Base-by-base conservation (phyloP, 2,113 vertebrate genomes). In the Cavia aperea region DNA sequence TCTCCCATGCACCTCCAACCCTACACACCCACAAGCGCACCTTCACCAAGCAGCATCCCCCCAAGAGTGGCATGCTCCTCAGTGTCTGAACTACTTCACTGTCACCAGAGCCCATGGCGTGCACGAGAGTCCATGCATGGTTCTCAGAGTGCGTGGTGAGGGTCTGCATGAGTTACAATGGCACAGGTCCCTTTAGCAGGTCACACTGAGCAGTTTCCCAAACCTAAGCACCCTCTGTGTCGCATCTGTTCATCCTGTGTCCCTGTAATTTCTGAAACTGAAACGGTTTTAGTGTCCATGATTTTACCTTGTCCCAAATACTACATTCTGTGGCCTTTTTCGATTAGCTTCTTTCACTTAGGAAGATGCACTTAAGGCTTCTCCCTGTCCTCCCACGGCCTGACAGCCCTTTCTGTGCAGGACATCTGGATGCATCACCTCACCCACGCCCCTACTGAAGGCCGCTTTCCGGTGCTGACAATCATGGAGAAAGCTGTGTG, bases 81-180 rank as follows among this genome's bases (percentile, higher is more conserved):
- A 11, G 11, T 6, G 15, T 66, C 24, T 39, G 49, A 56, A 14
- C 36, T 1, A 0, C 4, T 2, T 19, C 66, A 29, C 7, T 18
- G 23, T 43, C 33, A 29, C 33, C 33, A 29, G 6, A 29, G 33
- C 19, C 46, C 21, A n/a, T 5, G 11, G 60, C 15, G 19, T 9
- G 39, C 36, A 1, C 19, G 24, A 31, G 66, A 46, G 36, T 3
- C 2, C 24, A 13, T 51, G 2, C 8, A 1, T 21, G 51, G 78
- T 56, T 13, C 14, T 13, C 14, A 1, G 26, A 31, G 9, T 26
- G 15, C 15, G 5, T 29, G 15, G n/a, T 23, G 26, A 31, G 24
- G 86, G 68, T 10, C 39, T 5, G 3, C 2, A 13, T 11, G 16
- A 26, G 36, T 51, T 1, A 2, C 51, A 1, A 11, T 2, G 54